A percentile compares a stretch with the other conserved stretches of the same genome.
Evolutionary conservation across 2,113 vertebrate genomes (phyloP).

Genomic region (Morone chrysops): DNA sequence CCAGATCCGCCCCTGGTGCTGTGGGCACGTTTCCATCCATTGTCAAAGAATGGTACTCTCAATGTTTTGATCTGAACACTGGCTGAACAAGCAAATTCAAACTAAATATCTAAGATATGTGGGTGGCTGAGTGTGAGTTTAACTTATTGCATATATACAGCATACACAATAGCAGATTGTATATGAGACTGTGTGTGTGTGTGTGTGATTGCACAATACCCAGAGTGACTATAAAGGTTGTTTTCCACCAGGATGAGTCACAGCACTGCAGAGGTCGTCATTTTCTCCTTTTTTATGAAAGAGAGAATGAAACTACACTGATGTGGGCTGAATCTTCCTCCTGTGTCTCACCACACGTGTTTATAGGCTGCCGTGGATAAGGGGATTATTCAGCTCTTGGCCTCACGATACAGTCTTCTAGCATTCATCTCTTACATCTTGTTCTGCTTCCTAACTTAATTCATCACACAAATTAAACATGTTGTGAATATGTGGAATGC

Average conservation of each 20-base stretch:
- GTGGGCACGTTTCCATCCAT: not conserved
- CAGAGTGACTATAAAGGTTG: constrained; percentile 8
- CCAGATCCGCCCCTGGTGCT: no score
- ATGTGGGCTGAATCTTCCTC: not conserved
- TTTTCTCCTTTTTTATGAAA: constrained; percentile 10
- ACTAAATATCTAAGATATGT: not conserved
- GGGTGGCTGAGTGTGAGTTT: not conserved
- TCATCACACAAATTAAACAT: not conserved
- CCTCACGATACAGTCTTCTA: not conserved
- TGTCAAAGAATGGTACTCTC: not conserved
- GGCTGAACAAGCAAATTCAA: not conserved
- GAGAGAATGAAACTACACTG: not conserved
- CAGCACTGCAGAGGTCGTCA: constrained; percentile 2
- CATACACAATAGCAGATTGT: not conserved
- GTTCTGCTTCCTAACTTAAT: not conserved
- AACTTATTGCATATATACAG: not conserved
- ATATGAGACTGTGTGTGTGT: not conserved
- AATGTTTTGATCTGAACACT: not conserved
- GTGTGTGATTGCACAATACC: not conserved
- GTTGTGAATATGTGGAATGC: not conserved
- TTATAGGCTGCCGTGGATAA: not conserved
- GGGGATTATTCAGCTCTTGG: not conserved
- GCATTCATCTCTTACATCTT: not conserved
- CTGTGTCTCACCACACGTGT: not conserved
- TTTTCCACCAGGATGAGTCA: constrained; percentile 32